Evolutionary conservation across 2,113 vertebrate genomes (phyloP), one percentile per base, ranked within the genome.

Genomic region (Gymnobelideus leadbeateri): DNA sequence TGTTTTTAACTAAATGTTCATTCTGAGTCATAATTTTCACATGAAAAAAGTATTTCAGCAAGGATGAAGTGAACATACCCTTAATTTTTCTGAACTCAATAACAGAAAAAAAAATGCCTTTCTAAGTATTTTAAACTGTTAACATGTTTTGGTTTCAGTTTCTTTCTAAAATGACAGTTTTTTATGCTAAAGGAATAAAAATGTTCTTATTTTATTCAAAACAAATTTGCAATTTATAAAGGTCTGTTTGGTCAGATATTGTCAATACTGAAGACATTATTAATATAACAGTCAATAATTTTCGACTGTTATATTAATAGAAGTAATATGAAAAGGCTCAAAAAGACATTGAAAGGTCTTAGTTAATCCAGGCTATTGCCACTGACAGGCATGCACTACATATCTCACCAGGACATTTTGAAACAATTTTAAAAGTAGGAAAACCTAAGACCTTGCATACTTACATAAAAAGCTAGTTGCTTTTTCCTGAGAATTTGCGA

Each of bases 261-360:
- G 93, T 93, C 92, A 93, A 93, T 93, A 95, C n/a, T 51, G 37
- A 92, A 49, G 94, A 10, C 96, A 97, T 93, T 95, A 92, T 77
- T 37, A 93, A 95, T 96, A 92, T 26, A 92, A 84, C 25, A 96
- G 51, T 96, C 92, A 96, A 89, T 93, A 95, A 93, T 95, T 84
- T 92, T 93, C 16, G 91, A 77, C 68, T 90, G 50, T 94, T 84
- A 96, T 31, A 90, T 95, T 94, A 95, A 11, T 31, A 96, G 50
- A 97, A 97, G 95, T 96, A 97, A 95, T 31, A 96, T 96, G 92
- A 95, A 90, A 95, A 31, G 24, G 92, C 50, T 95, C 91, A 84
- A 94, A 84, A 92, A 95, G 91, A 57, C 94, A 47, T 96, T 52
- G 31, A 68, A 46, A 95, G 55, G 55, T 93, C 52, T 92, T 23